These are phyloP conservation scores for Lampropteryx suffumata DNA, from an alignment of 2,888 invertebrate species.

Conservation along the genomic window DNA sequence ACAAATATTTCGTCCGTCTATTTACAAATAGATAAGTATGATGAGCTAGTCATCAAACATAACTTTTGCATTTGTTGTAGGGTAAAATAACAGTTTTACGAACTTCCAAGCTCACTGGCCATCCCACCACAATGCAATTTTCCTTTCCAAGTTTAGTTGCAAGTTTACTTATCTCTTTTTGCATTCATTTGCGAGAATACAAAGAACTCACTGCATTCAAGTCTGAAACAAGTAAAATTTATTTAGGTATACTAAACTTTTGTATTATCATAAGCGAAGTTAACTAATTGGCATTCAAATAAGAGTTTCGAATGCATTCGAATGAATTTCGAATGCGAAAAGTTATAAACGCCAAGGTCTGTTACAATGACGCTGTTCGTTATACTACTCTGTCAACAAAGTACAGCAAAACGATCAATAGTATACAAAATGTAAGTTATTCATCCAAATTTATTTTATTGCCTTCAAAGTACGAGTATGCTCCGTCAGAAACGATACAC, in stretches of 20 bases:
- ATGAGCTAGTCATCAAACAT: too few relatives aligned
- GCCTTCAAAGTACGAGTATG: too few relatives aligned
- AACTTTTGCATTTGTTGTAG: too few relatives aligned
- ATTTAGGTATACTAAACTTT: slow-evolving; percentile 14
- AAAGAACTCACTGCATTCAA: slow-evolving; percentile 10
- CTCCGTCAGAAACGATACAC: too few relatives aligned
- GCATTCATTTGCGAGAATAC: slow-evolving; percentile 18
- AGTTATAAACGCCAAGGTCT: neutral
- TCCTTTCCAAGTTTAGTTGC: slow-evolving; percentile 17
- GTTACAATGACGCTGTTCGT: neutral
- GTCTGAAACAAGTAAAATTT: slow-evolving; percentile 12
- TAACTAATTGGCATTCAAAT: slow-evolving; percentile 10
- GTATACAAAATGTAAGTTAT: too few relatives aligned
- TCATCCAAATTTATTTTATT: too few relatives aligned
- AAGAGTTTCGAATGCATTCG: slow-evolving; percentile 2
- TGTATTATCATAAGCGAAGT: neutral
- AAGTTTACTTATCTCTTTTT: slow-evolving; percentile 18
- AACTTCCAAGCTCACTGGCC: slow-evolving; percentile 13
- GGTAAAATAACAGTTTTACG: slow-evolving; percentile 9
- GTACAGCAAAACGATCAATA: too few relatives aligned
- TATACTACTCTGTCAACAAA: too few relatives aligned
- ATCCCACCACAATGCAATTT: slow-evolving; percentile 18
- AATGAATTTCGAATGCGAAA: too few relatives aligned
- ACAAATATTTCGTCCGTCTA: too few relatives aligned
- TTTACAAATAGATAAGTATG: too few relatives aligned